Percentiles rank a stretch among this genome's conserved stretches.
These are phyloP conservation scores for Sebastes iracundus DNA, from an alignment of 2,797 vertebrate species.

Conservation along the genomic window DNA sequence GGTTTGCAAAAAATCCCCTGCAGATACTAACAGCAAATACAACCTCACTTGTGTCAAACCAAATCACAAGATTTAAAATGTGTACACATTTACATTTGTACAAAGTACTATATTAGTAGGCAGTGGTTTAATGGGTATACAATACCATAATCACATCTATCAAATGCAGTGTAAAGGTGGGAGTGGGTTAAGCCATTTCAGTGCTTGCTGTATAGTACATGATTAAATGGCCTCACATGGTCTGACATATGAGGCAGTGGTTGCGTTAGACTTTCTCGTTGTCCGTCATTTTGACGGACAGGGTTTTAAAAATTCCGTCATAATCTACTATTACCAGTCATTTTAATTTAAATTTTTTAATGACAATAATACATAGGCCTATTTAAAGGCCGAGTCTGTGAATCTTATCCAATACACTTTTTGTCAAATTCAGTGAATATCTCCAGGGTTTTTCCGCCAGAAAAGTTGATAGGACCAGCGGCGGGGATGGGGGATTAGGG, in stretches of 20 bases:
- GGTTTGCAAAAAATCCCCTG: background rate
- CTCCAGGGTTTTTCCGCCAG: too few relatives aligned
- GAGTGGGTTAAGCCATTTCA: background rate
- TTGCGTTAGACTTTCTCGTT: too few relatives aligned
- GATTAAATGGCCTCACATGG: background rate
- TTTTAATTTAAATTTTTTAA: too few relatives aligned
- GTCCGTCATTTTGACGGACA: too few relatives aligned
- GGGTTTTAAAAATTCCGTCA: too few relatives aligned
- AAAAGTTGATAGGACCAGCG: too few relatives aligned
- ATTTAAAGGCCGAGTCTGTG: too few relatives aligned
- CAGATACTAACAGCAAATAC: background rate
- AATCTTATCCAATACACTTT: too few relatives aligned
- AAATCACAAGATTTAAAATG: background rate
- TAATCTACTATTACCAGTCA: too few relatives aligned
- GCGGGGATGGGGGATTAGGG: too few relatives aligned
- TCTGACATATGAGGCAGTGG: background rate
- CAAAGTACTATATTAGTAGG: background rate
- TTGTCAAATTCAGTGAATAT: too few relatives aligned
- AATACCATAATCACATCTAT: background rate
- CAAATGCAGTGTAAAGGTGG: background rate
- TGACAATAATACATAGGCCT: too few relatives aligned
- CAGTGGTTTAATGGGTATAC: background rate
- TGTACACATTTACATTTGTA: background rate
- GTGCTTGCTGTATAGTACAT: background rate
- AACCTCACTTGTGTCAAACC: background rate